phyloP scores from a whole-genome alignment of 2,797 vertebrate genomes.

The Platalea minor region DNA sequence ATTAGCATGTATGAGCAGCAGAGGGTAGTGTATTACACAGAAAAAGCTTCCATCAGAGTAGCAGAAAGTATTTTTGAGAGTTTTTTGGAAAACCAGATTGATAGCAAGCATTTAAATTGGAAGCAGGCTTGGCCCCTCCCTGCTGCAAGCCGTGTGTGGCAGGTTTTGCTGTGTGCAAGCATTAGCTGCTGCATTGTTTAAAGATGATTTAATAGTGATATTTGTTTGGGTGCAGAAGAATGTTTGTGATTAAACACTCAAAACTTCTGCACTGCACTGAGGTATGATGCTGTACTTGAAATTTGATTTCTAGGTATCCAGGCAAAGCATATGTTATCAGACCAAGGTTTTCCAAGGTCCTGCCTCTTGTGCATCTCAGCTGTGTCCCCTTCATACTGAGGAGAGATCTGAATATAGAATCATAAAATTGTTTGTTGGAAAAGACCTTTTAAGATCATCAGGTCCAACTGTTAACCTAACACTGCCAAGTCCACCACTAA shows the following conservation, averaged over 20 bases:
- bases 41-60: background rate
- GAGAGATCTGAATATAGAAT: background rate
- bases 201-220: background rate
- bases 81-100: background rate
- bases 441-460: no score
- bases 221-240: background rate
- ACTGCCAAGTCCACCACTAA: no score
- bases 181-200: background rate
- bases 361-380: background rate
- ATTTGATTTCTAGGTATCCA: background rate
- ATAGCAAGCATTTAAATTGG: background rate
- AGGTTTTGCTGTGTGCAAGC: background rate
- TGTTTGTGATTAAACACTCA: background rate
- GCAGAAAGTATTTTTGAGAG: background rate
- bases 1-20: slow-evolving; percentile 16
- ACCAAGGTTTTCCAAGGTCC: background rate
- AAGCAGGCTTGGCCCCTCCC: background rate
- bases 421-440: no score
- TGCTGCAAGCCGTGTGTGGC: background rate
- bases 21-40: slow-evolving; percentile 38
- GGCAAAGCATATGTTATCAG: background rate
- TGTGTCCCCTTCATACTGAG: background rate
- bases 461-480: no score
- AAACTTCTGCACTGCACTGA: rapidly evolving
- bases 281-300: background rate